Evolutionary conservation across 1,140 invertebrate species (phyloP).

Genomic region (Acromyrmex charruanus): DNA sequence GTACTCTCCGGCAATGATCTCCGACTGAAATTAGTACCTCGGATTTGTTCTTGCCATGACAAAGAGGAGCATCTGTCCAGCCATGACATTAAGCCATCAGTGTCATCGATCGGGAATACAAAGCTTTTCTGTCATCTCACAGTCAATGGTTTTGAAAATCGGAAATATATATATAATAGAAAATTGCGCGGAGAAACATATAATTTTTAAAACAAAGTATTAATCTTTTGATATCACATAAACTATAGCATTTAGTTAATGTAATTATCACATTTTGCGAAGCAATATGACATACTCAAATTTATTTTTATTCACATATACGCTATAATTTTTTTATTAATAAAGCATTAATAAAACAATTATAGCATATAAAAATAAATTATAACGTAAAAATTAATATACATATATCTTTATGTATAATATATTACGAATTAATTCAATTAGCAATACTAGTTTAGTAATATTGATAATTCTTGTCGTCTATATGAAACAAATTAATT

Average conservation of each 20-base stretch:
- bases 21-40: constrained; percentile 9
- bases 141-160: neutral
- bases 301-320: too few species aligned
- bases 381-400: too few species aligned
- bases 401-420: too few species aligned
- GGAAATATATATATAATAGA: neutral
- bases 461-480: neutral
- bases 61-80: neutral
- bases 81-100: neutral
- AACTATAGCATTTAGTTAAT: too few species aligned
- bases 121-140: neutral
- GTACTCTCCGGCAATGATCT: neutral
- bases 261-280: too few species aligned
- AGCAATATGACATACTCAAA: too few species aligned
- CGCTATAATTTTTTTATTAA: too few species aligned
- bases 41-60: constrained; percentile 16
- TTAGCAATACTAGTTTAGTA: neutral
- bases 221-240: too few species aligned
- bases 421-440: constrained; percentile 3
- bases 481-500: neutral
- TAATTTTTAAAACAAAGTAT: neutral
- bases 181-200: neutral
- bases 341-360: too few species aligned
- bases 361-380: too few species aligned
- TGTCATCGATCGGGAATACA: constrained; percentile 1